Evolutionary conservation across 1,140 invertebrate species (phyloP), one percentile per base, ranked within the genome.

Genomic region (Diabrotica undecimpunctata): DNA sequence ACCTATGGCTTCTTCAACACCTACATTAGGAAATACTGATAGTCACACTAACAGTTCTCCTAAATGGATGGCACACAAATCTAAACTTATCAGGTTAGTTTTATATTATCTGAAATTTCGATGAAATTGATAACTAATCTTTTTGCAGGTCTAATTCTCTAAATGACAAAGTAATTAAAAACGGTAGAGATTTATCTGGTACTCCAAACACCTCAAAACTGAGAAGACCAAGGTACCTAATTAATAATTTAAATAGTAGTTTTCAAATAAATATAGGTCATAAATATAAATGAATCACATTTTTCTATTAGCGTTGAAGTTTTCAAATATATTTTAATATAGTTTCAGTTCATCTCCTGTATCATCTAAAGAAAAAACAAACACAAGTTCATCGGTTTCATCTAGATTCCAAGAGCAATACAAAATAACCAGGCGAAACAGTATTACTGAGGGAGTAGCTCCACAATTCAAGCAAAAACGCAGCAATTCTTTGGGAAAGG

Each of bases 1-100:
- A 54, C 61, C 61, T 11, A 41, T 62, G 36, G 61, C 61, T 38
- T 51, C 61, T 10, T 62, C 61, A 12, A 62, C 61, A 39, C 61
- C 61, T 7, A 54, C 61, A 5, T 4, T 12, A 36, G 11, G 53
- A 53, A n/a, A 53, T n/a, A 35, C 5, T 37, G 25, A 41, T 50
- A 46, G 6, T 7, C 41, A 39, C 13, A 60, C 12, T 13, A 60
- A 60, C 14, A 60, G 58, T 13, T 36, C 25, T 5, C 37, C 7
- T 54, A 14, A 54, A 10, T 25, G 14, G n/a, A 13, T 9, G 0
- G 7, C 5, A 37, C 7, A 11, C 35, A 38, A 38, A 4, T n/a
- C 11, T 6, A 54, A 12, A 12, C 35, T 62, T 11, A 62, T 37
- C 41, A 46, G 41, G 41, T 46, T 10, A 10, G 41, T 46, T 46